Conservation (phyloP, 2,888 invertebrate genomes). For the Reticulitermes lucifugus region DNA sequence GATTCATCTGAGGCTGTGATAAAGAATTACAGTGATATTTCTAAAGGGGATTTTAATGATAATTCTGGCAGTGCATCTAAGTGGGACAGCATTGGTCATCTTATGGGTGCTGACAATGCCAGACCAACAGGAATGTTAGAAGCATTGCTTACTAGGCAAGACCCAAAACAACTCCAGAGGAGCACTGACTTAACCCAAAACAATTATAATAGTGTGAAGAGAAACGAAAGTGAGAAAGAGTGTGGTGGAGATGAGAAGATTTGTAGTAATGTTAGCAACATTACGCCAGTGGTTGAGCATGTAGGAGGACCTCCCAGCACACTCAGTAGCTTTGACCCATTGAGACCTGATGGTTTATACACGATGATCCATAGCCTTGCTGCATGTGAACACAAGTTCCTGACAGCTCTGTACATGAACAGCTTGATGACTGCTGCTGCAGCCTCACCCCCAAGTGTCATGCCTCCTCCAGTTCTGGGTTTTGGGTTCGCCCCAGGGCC, state of each 20-base stretch:
- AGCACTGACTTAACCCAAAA: conserved; percentile 18
- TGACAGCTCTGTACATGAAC: conserved; percentile 66
- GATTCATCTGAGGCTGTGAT: background rate
- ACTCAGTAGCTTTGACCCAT: background rate
- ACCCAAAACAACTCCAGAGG: conserved; percentile 34
- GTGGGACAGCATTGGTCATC: background rate
- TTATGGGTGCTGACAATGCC: conserved; percentile 26
- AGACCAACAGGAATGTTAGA: conserved; percentile 54
- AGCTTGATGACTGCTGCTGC: conserved; percentile 58
- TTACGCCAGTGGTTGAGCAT: background rate
- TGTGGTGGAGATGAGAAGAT: background rate
- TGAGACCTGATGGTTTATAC: conserved; percentile 60
- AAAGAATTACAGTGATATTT: background rate
- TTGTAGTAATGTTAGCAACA: background rate
- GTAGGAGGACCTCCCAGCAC: background rate
- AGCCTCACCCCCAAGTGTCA: conserved; percentile 52
- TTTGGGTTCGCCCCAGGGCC: conserved; percentile 39
- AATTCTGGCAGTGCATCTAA: background rate
- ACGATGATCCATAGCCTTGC: conserved; percentile 63
- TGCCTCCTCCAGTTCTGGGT: conserved; percentile 46
- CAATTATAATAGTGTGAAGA: background rate
- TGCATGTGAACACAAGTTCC: conserved; percentile 63
- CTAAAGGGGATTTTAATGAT: background rate
- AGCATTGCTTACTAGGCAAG: conserved; percentile 47
- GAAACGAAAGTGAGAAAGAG: background rate